Evolutionary conservation across 2,888 invertebrate genomes (phyloP).

Genomic region (Cephus runcator): DNA sequence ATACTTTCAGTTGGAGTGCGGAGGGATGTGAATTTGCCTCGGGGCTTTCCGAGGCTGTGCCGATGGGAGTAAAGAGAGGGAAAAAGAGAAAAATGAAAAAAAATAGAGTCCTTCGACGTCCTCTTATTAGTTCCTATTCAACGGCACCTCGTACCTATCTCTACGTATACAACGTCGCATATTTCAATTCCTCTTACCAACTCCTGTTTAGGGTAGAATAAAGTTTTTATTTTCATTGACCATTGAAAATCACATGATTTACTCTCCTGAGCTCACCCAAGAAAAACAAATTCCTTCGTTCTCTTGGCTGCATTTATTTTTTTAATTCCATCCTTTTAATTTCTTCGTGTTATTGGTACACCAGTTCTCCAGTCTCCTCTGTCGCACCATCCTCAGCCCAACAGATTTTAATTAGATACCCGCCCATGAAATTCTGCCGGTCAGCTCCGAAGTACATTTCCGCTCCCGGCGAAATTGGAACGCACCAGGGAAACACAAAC

Average conservation of each 20-base stretch:
- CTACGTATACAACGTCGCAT: not conserved
- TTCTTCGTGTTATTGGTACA: not conserved
- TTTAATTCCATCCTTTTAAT: not conserved
- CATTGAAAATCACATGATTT: not conserved
- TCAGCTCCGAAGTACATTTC: not conserved
- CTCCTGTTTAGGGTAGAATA: not conserved
- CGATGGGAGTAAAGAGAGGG: not conserved
- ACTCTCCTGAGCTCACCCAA: accelerated
- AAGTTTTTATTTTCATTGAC: not conserved
- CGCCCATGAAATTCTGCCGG: not conserved
- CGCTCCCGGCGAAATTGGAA: not conserved
- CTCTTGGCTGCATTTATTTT: not conserved
- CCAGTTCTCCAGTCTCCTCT: not conserved
- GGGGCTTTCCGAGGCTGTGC: not conserved
- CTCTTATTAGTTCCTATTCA: not conserved
- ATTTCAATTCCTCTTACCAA: not conserved
- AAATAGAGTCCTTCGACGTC: not conserved
- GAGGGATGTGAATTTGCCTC: not conserved
- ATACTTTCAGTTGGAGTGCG: not conserved
- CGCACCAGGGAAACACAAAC: not conserved
- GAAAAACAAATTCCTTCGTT: not conserved
- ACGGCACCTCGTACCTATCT: not conserved
- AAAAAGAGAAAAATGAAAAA: not conserved
- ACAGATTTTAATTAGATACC: conserved; percentile 3
- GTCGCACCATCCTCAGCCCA: not conserved